Evolutionary conservation across 2,113 vertebrate genomes (phyloP).

Genomic region (Sceloporus tristichus): DNA sequence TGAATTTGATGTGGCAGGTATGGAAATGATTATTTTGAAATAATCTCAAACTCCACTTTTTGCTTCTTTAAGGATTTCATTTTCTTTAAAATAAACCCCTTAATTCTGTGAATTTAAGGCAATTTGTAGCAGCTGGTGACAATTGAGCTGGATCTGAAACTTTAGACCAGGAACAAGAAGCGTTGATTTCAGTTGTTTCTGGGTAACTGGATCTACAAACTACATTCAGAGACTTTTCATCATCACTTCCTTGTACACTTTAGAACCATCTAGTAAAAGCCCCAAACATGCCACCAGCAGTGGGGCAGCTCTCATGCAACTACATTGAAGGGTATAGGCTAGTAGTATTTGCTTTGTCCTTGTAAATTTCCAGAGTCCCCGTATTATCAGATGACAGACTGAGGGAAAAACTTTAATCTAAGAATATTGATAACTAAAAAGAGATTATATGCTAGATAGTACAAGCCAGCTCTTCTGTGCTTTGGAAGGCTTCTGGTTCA

Average conservation of each 20-base stretch:
- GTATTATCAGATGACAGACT: not conserved
- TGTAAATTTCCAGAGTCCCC: not conserved
- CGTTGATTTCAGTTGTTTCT: not conserved
- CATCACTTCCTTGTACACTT: not conserved
- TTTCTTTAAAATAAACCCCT: not conserved
- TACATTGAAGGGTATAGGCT: not conserved
- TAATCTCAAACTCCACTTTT: not conserved
- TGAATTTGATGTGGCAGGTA: constrained; percentile 96
- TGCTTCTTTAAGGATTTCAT: not conserved
- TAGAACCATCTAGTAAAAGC: not conserved
- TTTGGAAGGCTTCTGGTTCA: too few relatives aligned
- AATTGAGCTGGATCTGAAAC: too few relatives aligned
- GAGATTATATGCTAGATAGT: not conserved
- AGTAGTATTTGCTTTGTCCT: not conserved
- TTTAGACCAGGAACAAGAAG: not conserved
- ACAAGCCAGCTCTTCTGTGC: not conserved
- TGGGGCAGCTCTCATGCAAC: not conserved
- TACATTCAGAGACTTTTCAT: not conserved
- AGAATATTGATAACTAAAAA: not conserved
- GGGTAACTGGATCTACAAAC: not conserved
- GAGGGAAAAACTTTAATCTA: not conserved
- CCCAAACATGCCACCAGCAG: not conserved
- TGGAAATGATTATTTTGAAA: not conserved
- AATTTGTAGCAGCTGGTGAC: not conserved
- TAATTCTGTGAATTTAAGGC: not conserved